Base-by-base conservation (phyloP, 2,797 vertebrate species). In the Eremophila alpestris region DNA sequence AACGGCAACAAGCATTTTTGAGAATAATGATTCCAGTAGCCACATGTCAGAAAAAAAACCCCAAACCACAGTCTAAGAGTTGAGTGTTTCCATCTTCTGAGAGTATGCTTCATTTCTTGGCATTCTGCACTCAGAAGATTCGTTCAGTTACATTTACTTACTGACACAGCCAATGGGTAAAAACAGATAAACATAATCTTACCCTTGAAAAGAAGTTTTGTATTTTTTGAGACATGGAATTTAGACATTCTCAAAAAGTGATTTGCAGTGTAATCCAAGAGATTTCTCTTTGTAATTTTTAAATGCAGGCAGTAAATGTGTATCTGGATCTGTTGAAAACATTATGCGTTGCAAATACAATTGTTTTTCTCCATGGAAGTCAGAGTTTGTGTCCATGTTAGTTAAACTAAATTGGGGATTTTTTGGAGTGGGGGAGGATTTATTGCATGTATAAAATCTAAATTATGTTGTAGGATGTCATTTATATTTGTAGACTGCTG, bases 341-440 rank as follows among this genome's bases (percentile, higher is more conserved):
- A 6, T 51, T 58, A 38, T 13, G 38, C 4, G 3, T 79, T 73
- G 63, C 32, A 76, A 70, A 30, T 63, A 43, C 2, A 2, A 2
- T 13, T 68, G 40, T 45, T 65, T 55, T 58, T 16, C 4, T 5
- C 7, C 2, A 16, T 34, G 23, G 8, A 81, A 45, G 48, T 88
- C 7, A 64, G 32, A 60, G 69, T 73, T 67, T 70, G 3, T 60
- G 51, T 65, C n/a, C 45, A 5, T n/a, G 13, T 62, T 73, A 52
- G 29, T 51, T 82, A 38, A 71, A 59, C 11, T 60, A 62, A 5
- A 81, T 60, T 68, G 10, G 38, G 38, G 11, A 5, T 49, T 67
- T 56, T 54, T 9, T 0, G 2, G 5, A 17, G 16, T 3, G 5
- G 19, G 10, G 11, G 8, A 18, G 13, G 20, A 24, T 70, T 91